phyloP scores from a whole-genome alignment of 2,113 vertebrate species.

The Notarius lentiginosus region DNA sequence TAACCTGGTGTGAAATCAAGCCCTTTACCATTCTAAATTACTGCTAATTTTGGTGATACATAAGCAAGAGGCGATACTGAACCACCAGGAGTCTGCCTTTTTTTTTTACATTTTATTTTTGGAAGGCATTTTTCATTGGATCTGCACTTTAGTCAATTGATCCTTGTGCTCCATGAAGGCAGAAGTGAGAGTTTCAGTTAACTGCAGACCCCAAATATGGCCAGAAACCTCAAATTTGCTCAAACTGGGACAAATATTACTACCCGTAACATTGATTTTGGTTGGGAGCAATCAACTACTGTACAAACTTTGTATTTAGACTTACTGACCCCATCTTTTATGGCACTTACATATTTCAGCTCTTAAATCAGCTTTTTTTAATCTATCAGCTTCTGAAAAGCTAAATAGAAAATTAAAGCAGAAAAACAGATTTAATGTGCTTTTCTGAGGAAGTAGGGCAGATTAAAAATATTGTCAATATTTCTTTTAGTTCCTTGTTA shows the following conservation, averaged over 20 bases:
- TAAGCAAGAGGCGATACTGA: not conserved
- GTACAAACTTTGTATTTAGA: not conserved
- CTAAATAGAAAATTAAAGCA: not conserved
- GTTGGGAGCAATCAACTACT: not conserved
- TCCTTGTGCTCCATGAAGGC: not conserved
- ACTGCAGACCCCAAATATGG: not conserved
- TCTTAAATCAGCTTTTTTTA: not conserved
- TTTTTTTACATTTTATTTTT: not conserved
- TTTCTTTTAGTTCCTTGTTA: not conserved
- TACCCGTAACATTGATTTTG: not conserved
- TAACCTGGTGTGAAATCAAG: not conserved
- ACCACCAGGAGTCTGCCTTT: not conserved
- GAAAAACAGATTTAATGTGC: not conserved
- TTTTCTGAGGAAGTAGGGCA: not conserved
- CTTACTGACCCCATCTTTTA: not conserved
- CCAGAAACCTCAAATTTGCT: not conserved
- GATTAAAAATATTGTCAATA: not conserved
- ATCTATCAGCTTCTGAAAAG: not conserved
- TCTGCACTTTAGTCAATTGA: not conserved
- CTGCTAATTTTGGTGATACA: not conserved
- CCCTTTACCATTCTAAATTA: not conserved
- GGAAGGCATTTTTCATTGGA: not conserved
- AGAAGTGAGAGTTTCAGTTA: not conserved
- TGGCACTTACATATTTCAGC: not conserved
- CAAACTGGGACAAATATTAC: not conserved